Conservation (phyloP, 2,797 vertebrate genomes). For the Nannoperca australis region DNA sequence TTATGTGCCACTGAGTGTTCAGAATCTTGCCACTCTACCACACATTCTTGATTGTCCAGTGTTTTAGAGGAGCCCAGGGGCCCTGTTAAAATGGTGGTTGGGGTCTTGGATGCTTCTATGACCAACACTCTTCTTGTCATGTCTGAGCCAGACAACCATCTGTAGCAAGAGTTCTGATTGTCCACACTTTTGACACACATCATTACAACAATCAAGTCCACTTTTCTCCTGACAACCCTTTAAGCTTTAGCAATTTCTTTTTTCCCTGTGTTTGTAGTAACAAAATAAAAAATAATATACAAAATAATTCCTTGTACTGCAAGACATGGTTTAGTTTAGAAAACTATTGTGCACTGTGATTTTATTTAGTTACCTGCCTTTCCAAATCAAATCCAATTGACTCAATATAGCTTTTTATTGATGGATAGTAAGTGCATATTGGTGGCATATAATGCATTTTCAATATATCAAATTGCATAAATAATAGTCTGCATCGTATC, state of each 20-base stretch:
- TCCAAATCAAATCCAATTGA: not conserved
- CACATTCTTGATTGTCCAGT: conserved; percentile 19
- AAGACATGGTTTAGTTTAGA: not conserved
- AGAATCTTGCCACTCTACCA: not conserved
- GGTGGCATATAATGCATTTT: not conserved
- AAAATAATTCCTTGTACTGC: not conserved
- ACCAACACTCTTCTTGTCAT: not conserved
- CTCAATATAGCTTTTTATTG: not conserved
- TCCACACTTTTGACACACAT: not conserved
- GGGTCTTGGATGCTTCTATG: conserved; percentile 5
- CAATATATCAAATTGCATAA: not conserved
- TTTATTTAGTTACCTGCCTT: not conserved
- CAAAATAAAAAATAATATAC: too few relatives aligned
- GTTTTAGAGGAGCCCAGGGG: conserved; percentile 20
- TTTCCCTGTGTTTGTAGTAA: conserved; percentile 9
- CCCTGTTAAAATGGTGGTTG: not conserved
- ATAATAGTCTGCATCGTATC: conserved; percentile 8
- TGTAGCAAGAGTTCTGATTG: not conserved
- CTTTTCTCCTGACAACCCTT: not conserved
- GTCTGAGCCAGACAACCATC: conserved; percentile 8
- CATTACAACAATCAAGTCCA: not conserved
- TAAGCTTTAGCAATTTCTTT: not conserved
- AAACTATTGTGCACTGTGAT: not conserved
- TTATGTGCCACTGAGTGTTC: conserved; percentile 30
- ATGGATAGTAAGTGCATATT: not conserved